phyloP scores from a whole-genome alignment of 2,797 vertebrate species.

The Phoeniculus purpureus region DNA sequence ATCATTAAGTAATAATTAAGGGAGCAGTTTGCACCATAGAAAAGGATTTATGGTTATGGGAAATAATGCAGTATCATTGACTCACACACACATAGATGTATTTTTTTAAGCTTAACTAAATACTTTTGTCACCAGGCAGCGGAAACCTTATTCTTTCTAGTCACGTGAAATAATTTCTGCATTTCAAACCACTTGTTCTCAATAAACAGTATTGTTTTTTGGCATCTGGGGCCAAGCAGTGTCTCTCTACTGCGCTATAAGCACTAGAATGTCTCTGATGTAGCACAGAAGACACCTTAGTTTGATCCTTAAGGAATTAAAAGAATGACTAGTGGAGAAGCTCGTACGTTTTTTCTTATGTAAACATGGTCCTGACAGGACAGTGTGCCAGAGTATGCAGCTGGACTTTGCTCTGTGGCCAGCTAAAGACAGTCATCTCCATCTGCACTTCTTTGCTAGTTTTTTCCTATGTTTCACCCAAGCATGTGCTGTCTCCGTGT shows the following conservation, averaged over 20 bases:
- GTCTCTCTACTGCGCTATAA: background rate
- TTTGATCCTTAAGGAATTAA: background rate
- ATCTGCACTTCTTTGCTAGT: background rate
- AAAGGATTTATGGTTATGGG: background rate
- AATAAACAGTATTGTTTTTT: conserved; percentile 25
- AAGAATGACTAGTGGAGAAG: background rate
- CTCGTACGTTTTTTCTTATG: background rate
- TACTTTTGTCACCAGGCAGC: background rate
- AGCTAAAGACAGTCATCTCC: background rate
- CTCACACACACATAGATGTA: too few relatives aligned
- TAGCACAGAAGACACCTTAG: background rate
- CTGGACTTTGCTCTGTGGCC: background rate
- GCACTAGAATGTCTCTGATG: background rate
- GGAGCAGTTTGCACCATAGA: background rate
- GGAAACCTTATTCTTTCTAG: background rate
- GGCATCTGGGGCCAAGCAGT: background rate
- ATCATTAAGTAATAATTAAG: background rate
- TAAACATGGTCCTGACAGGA: background rate
- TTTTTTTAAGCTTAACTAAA: background rate
- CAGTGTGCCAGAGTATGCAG: background rate
- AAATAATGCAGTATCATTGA: background rate
- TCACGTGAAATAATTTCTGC: background rate
- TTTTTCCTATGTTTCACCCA: background rate
- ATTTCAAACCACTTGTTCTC: background rate
- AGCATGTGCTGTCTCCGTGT: background rate